Percentiles rank a stretch among this genome's conserved stretches.
Conservation (phyloP, 2,797 vertebrate species). For the Oreochromis mossambicus region DNA sequence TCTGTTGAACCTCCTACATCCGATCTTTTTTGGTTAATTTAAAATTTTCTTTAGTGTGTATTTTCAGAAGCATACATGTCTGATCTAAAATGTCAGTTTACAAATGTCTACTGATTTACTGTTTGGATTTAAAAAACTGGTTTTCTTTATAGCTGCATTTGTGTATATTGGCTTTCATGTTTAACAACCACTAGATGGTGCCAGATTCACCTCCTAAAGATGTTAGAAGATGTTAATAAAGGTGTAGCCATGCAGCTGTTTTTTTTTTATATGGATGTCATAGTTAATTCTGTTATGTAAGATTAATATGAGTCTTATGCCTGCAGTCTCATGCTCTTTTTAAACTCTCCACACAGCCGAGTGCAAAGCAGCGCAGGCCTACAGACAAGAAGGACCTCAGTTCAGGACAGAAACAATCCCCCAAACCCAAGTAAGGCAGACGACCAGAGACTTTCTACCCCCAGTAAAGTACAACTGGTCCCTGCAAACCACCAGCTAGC, state of each 20-base stretch:
- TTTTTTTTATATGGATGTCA: constrained; percentile 25
- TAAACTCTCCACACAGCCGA: constrained; percentile 48
- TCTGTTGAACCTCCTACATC: constrained; percentile 4
- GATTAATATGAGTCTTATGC: constrained; percentile 61
- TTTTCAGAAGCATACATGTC: neutral
- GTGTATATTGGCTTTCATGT: neutral
- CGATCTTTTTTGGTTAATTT: neutral
- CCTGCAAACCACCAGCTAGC: constrained; percentile 37
- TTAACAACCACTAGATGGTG: constrained; percentile 78
- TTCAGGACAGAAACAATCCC: constrained; percentile 29
- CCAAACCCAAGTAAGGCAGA: constrained; percentile 45
- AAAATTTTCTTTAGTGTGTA: neutral
- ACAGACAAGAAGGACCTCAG: constrained; percentile 45
- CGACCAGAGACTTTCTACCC: constrained; percentile 32
- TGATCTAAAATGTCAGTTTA: neutral
- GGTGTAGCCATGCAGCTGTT: constrained; percentile 20
- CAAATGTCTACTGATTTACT: neutral
- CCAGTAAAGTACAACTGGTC: constrained; percentile 40
- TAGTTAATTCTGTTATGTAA: constrained; percentile 53
- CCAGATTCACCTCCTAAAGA: constrained; percentile 62
- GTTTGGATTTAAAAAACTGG: neutral
- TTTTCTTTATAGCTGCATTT: neutral
- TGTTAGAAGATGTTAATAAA: neutral
- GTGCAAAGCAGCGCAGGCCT: constrained; percentile 48
- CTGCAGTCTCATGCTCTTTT: constrained; percentile 55